Evolutionary conservation across 2,797 vertebrate genomes (phyloP).

Genomic region (Heterohyrax brucei): DNA sequence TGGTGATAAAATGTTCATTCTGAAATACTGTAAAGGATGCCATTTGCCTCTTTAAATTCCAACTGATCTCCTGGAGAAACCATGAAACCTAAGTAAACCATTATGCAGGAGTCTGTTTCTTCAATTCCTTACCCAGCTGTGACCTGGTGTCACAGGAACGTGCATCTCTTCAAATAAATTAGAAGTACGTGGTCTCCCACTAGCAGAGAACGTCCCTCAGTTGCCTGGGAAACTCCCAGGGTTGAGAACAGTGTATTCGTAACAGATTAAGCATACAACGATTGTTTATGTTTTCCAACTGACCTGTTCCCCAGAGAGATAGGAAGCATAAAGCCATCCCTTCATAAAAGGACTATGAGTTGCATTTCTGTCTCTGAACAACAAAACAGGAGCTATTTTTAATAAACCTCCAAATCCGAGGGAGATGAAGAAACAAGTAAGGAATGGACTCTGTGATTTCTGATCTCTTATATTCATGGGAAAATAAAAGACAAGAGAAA

Average conservation of each 20-base stretch:
- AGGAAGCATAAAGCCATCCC: too few species aligned
- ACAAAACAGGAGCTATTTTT: neutral
- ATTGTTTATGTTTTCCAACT: neutral
- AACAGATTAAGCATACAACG: neutral
- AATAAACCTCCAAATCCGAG: conserved; percentile 27
- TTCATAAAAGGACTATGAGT: neutral
- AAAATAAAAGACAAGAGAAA: neutral
- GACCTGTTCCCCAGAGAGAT: neutral
- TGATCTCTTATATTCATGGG: neutral
- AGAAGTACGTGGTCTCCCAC: neutral
- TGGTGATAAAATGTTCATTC: neutral
- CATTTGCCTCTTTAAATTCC: neutral
- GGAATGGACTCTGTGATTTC: neutral
- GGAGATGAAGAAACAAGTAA: neutral
- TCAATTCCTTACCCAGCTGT: neutral
- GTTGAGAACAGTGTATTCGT: neutral
- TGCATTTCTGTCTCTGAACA: conserved; percentile 26
- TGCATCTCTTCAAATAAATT: neutral
- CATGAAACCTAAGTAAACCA: neutral
- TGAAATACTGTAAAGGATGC: neutral
- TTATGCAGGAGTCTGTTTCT: neutral
- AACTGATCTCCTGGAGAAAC: neutral
- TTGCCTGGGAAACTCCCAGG: neutral
- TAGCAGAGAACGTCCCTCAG: neutral
- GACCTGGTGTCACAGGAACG: neutral